Conservation (phyloP, 2,888 invertebrate species). For the Barypeithes pellucidus region DNA sequence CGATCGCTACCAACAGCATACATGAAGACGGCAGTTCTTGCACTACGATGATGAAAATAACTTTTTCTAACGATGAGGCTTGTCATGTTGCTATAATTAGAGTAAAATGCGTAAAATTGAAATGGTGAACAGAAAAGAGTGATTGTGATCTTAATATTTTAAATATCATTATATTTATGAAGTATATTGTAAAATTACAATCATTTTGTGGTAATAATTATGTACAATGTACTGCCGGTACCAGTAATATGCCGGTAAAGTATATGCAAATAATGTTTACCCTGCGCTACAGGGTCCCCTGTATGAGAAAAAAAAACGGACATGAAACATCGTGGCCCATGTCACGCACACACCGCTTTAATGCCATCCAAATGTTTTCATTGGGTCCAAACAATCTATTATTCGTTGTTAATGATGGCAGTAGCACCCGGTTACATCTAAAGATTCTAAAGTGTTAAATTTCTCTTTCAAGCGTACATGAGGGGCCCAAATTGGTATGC, state of each 20-base stretch:
- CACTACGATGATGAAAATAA: no score
- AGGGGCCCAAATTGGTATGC: constrained; percentile 10
- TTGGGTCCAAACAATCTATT: constrained; percentile 26
- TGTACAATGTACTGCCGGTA: no score
- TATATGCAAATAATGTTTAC: no score
- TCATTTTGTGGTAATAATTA: no score
- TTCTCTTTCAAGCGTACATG: constrained; percentile 9
- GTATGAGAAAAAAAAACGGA: neutral
- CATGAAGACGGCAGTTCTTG: no score
- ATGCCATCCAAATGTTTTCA: constrained; percentile 21
- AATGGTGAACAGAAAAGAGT: neutral
- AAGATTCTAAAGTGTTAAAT: constrained; percentile 21
- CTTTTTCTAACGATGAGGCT: neutral
- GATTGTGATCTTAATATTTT: neutral
- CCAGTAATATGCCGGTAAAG: no score
- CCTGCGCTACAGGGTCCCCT: no score
- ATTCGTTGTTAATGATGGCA: constrained; percentile 27
- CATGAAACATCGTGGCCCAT: constrained; percentile 13
- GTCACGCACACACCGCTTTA: constrained; percentile 22
- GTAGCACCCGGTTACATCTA: constrained; percentile 9
- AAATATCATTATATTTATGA: no score
- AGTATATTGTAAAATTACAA: no score
- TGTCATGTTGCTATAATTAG: no score
- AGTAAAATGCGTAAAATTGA: no score
- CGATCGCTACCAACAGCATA: no score